Evolutionary conservation across 1,140 invertebrate genomes (phyloP).

Genomic region (Cotesia glomerata): DNA sequence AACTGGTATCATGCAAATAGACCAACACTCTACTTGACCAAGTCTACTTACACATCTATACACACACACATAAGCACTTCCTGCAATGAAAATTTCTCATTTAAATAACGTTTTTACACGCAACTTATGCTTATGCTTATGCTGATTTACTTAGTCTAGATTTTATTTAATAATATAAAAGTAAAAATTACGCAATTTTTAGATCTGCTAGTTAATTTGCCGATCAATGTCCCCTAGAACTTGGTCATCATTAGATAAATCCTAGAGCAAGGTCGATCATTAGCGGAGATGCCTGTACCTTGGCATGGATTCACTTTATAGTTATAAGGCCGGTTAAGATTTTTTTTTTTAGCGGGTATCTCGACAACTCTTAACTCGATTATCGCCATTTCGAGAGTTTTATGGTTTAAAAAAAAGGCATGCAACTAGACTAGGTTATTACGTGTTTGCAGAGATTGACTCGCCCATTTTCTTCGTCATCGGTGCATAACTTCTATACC

Average conservation of each 20-base stretch:
- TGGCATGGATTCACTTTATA: constrained; percentile 45
- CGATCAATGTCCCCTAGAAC: constrained; percentile 18
- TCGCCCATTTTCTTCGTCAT: background rate
- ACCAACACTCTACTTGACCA: background rate
- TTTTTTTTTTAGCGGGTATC: constrained; percentile 25
- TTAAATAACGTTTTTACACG: no score
- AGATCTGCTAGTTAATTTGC: background rate
- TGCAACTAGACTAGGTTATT: constrained; percentile 1
- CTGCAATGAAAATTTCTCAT: no score
- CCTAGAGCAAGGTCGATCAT: constrained; percentile 32
- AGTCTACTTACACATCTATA: background rate
- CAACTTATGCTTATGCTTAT: no score
- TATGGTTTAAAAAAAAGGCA: no score
- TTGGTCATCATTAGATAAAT: constrained; percentile 12
- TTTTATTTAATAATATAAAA: background rate
- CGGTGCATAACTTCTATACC: background rate
- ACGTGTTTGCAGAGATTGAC: background rate
- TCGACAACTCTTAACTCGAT: constrained; percentile 29
- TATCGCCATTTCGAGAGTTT: constrained; percentile 43
- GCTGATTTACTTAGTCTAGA: no score
- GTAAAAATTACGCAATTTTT: background rate
- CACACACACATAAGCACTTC: background rate
- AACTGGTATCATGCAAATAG: no score
- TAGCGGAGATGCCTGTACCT: constrained; percentile 40
- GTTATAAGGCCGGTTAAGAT: constrained; percentile 8